These are phyloP conservation scores for Sinocyclocheilus maitianheensis DNA, from an alignment of 2,113 vertebrate species.

Conservation along the genomic window DNA sequence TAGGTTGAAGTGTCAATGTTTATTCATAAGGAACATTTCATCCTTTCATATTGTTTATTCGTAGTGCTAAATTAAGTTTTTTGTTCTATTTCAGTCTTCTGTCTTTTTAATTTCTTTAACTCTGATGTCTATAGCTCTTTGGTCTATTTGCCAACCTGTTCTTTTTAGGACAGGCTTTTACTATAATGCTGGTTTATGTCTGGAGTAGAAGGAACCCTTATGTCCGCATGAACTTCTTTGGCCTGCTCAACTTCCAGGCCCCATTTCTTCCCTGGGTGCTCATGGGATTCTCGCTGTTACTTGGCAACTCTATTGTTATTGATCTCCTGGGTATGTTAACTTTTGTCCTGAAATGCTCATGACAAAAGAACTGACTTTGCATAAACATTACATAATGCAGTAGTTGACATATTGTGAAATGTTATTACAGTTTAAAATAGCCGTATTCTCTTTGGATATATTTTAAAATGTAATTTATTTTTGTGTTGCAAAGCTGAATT, in stretches of 20 bases:
- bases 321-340: conserved; percentile 87
- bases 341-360: background rate
- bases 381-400: background rate
- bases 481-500: background rate
- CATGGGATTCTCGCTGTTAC: conserved; percentile 95
- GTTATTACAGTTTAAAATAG: background rate
- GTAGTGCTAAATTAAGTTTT: background rate
- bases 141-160: conserved; percentile 94
- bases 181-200: conserved; percentile 97
- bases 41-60: background rate
- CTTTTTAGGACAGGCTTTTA: conserved; percentile 96
- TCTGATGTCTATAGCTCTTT: conserved; percentile 78
- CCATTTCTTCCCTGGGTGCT: conserved; percentile 97
- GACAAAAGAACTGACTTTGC: background rate
- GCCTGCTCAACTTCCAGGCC: conserved; percentile 96
- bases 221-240: conserved; percentile 98
- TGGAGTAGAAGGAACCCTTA: conserved; percentile 97
- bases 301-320: conserved; percentile 98
- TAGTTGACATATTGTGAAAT: background rate
- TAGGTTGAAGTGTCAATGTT: background rate
- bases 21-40: background rate
- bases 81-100: background rate
- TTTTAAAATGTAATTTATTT: background rate
- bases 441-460: background rate
- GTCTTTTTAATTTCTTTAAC: conserved; percentile 75